phyloP scores from a whole-genome alignment of 1,140 invertebrate species.

The Alviniconcha marisindica region DNA sequence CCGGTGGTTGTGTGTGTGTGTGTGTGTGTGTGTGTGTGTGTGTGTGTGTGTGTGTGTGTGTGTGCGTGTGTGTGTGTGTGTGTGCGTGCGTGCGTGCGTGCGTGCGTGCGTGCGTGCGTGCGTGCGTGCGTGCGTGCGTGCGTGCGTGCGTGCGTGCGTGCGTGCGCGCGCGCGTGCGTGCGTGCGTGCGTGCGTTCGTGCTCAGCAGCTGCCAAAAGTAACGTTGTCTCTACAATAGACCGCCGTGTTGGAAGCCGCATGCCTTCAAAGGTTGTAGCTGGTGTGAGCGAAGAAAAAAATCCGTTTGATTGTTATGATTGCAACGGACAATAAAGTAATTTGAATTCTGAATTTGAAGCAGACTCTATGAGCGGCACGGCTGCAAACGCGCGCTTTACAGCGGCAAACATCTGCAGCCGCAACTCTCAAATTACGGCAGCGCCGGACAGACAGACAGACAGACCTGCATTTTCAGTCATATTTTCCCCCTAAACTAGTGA shows the following conservation, averaged over 20 bases:
- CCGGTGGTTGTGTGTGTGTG: constrained; percentile 16
- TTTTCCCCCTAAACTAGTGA: too few species aligned
- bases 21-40: constrained; percentile 13
- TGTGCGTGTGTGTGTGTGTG: neutral
- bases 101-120: neutral
- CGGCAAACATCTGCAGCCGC: too few species aligned
- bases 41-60: neutral
- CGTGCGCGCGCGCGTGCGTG: neutral
- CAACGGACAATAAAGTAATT: neutral
- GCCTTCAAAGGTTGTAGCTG: neutral
- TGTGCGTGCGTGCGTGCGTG: neutral
- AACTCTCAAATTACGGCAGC: too few species aligned
- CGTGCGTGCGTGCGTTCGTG: neutral
- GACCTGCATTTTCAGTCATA: too few species aligned
- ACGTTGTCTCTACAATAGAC: neutral
- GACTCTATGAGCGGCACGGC: too few species aligned
- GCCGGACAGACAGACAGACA: too few species aligned
- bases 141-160: neutral
- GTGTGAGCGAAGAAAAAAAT: too few species aligned
- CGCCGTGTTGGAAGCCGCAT: neutral
- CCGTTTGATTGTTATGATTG: too few species aligned
- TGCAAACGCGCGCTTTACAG: too few species aligned
- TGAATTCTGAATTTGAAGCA: too few species aligned
- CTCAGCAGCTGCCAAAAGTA: neutral
- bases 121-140: neutral